A percentile compares a stretch with the other conserved stretches of the same genome.
phyloP scores from a whole-genome alignment of 2,113 vertebrate species.

The Ceyx cyanopectus region DNA sequence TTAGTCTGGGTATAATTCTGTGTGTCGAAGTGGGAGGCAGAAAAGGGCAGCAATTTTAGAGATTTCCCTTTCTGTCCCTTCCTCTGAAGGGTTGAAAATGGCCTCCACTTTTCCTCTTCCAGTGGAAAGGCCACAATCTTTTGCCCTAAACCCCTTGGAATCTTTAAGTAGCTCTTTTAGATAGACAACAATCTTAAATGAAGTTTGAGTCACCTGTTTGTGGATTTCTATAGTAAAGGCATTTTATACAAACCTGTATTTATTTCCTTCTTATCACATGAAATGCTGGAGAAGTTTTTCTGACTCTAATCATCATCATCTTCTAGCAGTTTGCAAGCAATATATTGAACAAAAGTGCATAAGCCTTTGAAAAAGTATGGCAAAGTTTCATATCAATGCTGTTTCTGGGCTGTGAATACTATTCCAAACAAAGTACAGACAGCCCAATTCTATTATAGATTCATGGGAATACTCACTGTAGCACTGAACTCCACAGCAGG shows the following conservation, averaged over 20 bases:
- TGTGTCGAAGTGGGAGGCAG: not conserved
- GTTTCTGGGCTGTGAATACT: not conserved
- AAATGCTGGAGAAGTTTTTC: not conserved
- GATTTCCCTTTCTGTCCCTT: not conserved
- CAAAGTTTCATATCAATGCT: not conserved
- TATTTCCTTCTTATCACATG: not conserved
- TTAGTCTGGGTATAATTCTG: not conserved
- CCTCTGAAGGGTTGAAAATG: not conserved
- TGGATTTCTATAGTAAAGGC: not conserved
- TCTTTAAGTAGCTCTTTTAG: not conserved
- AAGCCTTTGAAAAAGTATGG: not conserved
- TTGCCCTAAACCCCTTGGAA: not conserved
- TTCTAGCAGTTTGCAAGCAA: not conserved
- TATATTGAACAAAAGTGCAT: not conserved
- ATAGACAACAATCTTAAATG: not conserved
- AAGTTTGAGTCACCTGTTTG: not conserved
- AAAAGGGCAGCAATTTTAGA: not conserved
- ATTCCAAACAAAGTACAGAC: not conserved
- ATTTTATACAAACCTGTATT: not conserved
- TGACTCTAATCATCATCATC: not conserved
- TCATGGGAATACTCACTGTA: not conserved
- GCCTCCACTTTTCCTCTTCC: not conserved
- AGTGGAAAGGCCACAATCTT: not conserved
- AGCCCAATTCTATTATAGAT: not conserved
- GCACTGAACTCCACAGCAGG: not conserved